These are phyloP conservation scores for Drosophila kuntzei DNA, from an alignment of 2,888 invertebrate genomes.

Conservation along the genomic window DNA sequence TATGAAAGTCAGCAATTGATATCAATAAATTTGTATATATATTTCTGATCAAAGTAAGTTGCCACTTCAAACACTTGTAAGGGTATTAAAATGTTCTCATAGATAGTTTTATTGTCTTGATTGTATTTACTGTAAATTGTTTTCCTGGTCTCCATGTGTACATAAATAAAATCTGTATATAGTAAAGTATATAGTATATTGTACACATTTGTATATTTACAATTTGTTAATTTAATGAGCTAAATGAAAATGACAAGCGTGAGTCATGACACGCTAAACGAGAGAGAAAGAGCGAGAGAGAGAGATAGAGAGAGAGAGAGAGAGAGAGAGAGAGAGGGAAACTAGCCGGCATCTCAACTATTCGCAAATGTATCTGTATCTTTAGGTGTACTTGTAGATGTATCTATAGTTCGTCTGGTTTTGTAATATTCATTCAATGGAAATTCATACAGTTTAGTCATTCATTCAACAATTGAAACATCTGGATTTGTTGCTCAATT, in stretches of 20 bases:
- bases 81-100: neutral
- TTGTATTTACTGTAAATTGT: constrained; percentile 17
- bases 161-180: constrained; percentile 5
- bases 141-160: constrained; percentile 31
- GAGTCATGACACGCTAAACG: constrained; percentile 50
- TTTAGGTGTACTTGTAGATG: constrained; percentile 1
- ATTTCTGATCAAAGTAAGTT: neutral
- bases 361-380: constrained; percentile 18
- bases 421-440: constrained; percentile 42
- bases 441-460: constrained; percentile 50
- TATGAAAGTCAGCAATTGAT: neutral
- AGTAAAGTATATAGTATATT: constrained; percentile 10
- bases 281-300: constrained; percentile 1
- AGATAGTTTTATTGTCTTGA: neutral
- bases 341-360: constrained; percentile 30
- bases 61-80: neutral
- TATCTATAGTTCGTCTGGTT: constrained; percentile 1
- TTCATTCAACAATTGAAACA: constrained; percentile 50
- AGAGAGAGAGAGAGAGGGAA: constrained; percentile 16
- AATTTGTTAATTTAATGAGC: constrained; percentile 51
- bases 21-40: neutral
- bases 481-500: constrained; percentile 42
- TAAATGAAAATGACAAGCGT: constrained; percentile 59
- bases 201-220: constrained; percentile 50
- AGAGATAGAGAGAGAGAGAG: constrained; percentile 3